Percentiles rank a stretch among this genome's conserved stretches.
Evolutionary conservation across 2,888 invertebrate genomes (phyloP).

Genomic region (Eledona agricola): DNA sequence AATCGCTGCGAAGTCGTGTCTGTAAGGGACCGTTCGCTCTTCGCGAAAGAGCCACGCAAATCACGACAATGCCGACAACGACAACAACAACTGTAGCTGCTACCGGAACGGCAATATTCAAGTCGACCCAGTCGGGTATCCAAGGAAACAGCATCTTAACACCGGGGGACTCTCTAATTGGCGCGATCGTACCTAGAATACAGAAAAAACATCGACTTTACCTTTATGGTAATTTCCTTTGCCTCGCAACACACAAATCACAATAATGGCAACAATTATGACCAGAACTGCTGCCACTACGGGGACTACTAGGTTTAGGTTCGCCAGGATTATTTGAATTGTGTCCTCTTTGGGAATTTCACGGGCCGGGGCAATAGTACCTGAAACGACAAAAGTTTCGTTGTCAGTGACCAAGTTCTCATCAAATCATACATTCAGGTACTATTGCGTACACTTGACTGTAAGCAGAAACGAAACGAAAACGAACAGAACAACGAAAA

Average conservation of each 20-base stretch:
- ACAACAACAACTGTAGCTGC: slow-evolving; percentile 90
- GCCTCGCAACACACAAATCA: slow-evolving; percentile 90
- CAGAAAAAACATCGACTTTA: slow-evolving; percentile 60
- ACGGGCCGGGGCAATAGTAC: slow-evolving; percentile 92
- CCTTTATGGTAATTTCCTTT: slow-evolving; percentile 87
- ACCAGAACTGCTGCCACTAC: slow-evolving; percentile 91
- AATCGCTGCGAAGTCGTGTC: slow-evolving; percentile 82
- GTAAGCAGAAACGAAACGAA: slow-evolving; percentile 38
- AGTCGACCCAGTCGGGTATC: slow-evolving; percentile 88
- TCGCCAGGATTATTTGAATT: slow-evolving; percentile 86
- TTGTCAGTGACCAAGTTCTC: slow-evolving; percentile 31
- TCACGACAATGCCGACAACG: slow-evolving; percentile 88
- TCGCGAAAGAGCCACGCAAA: slow-evolving; percentile 87
- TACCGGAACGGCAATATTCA: slow-evolving; percentile 90
- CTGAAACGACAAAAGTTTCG: slow-evolving; percentile 72
- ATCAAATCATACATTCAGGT: slow-evolving; percentile 56
- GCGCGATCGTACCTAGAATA: slow-evolving; percentile 80
- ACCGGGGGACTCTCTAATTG: slow-evolving; percentile 68
- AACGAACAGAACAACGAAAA: slow-evolving; percentile 23
- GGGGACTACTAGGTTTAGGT: slow-evolving; percentile 93
- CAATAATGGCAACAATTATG: slow-evolving; percentile 91
- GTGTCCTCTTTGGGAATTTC: slow-evolving; percentile 87
- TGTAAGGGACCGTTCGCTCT: slow-evolving; percentile 73
- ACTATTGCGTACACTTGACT: slow-evolving; percentile 57
- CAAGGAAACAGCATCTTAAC: slow-evolving; percentile 73